Percentiles rank a stretch among this genome's conserved stretches.
phyloP scores from a whole-genome alignment of 2,888 invertebrate genomes.

The Lycaena phlaeas region DNA sequence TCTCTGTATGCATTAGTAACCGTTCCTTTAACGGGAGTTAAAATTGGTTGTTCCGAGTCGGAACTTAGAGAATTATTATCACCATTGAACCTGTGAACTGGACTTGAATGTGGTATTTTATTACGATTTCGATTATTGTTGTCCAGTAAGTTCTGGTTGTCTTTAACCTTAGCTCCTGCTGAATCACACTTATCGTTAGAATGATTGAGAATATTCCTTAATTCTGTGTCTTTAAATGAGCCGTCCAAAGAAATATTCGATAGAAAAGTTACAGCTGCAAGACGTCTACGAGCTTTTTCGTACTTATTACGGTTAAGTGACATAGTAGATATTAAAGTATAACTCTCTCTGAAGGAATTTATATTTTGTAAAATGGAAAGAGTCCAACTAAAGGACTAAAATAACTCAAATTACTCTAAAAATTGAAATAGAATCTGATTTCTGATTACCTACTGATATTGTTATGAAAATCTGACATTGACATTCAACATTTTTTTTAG shows the following conservation, averaged over 20 bases:
- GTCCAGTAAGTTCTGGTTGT: slow-evolving; percentile 30
- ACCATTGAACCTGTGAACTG: slow-evolving; percentile 35
- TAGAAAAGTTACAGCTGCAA: slow-evolving; percentile 94
- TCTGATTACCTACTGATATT: no score
- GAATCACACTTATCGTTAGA: slow-evolving; percentile 36
- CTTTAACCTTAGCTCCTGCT: slow-evolving; percentile 24
- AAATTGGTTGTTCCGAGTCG: slow-evolving; percentile 80
- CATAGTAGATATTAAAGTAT: no score
- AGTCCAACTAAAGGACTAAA: neutral
- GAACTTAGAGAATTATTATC: slow-evolving; percentile 79
- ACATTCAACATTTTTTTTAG: no score
- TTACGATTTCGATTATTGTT: slow-evolving; percentile 40
- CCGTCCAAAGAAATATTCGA: slow-evolving; percentile 97
- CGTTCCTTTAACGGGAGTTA: slow-evolving; percentile 75
- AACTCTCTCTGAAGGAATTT: neutral
- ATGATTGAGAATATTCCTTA: slow-evolving; percentile 30
- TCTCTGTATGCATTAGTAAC: slow-evolving; percentile 68
- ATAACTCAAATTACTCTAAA: neutral
- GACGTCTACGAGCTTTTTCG: slow-evolving; percentile 84
- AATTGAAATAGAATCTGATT: no score
- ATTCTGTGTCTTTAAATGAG: slow-evolving; percentile 80
- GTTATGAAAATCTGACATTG: neutral
- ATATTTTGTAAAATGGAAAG: neutral
- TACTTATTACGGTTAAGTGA: slow-evolving; percentile 54
- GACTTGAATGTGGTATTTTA: slow-evolving; percentile 35